phyloP scores from a whole-genome alignment of 37 sponge, comb jelly and placozoan species.

The Crambe crambe region DNA sequence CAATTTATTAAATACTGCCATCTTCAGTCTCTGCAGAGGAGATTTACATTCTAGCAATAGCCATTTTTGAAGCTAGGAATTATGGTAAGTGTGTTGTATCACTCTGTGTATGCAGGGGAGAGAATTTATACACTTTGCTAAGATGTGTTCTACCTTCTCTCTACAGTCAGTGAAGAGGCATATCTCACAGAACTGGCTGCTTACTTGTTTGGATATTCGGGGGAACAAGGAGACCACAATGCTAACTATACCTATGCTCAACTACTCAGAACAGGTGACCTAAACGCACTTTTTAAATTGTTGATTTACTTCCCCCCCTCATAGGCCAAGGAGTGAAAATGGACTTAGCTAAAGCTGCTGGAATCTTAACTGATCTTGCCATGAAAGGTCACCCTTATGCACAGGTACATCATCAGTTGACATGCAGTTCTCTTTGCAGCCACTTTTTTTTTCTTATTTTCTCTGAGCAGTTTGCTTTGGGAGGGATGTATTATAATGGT shows the following conservation, averaged over 20 bases:
- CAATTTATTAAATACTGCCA: neutral
- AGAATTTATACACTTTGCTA: neutral
- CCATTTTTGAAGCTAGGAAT: constrained; percentile 34
- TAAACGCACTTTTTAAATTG: too few species aligned
- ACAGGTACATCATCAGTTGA: constrained; percentile 61
- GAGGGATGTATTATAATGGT: constrained; percentile 75
- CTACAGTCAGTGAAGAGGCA: constrained; percentile 13
- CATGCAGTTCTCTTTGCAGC: too few species aligned
- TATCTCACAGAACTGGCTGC: constrained; percentile 45
- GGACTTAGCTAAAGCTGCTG: constrained; percentile 47
- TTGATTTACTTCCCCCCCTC: neutral
- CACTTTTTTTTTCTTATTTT: neutral
- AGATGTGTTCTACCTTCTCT: neutral
- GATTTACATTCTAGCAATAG: constrained; percentile 47
- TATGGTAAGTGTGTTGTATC: neutral
- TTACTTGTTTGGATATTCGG: constrained; percentile 53
- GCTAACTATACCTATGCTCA: constrained; percentile 80
- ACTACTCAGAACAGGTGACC: constrained; percentile 74
- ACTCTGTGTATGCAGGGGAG: neutral
- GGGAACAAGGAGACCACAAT: constrained; percentile 62
- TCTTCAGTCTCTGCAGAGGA: constrained; percentile 45
- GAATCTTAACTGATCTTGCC: constrained; percentile 74
- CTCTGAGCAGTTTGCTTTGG: constrained; percentile 66
- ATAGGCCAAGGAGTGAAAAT: constrained; percentile 64
- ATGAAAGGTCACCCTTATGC: constrained; percentile 92